phyloP scores from a whole-genome alignment of 2,113 vertebrate genomes.

The Dromaius novaehollandiae region DNA sequence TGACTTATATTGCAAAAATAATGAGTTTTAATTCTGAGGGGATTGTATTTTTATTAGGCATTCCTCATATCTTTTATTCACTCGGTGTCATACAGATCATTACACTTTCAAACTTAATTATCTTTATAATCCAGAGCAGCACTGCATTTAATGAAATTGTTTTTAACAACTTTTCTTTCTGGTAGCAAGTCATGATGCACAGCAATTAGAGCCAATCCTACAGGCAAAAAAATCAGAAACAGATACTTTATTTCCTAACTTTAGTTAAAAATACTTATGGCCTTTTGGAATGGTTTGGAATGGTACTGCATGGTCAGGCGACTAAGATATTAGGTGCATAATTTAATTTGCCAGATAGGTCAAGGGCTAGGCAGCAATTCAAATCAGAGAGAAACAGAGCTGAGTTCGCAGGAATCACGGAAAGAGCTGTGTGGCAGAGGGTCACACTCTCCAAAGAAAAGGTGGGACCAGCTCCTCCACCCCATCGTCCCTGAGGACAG shows the following conservation, averaged over 20 bases:
- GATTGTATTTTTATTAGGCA: slow-evolving; percentile 34
- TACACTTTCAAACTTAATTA: slow-evolving; percentile 62
- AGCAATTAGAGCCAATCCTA: background rate
- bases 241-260: background rate
- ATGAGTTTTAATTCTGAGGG: slow-evolving; percentile 28
- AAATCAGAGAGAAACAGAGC: background rate
- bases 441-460: background rate
- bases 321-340: background rate
- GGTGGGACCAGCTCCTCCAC: background rate
- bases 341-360: background rate
- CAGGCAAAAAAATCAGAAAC: background rate
- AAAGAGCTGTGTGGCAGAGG: background rate
- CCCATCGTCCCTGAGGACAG: accelerated
- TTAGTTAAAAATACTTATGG: background rate
- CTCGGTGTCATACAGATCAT: background rate
- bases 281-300: background rate
- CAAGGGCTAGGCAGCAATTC: background rate
- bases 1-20: slow-evolving; percentile 12
- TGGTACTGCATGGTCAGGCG: background rate
- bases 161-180: slow-evolving; percentile 24
- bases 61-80: slow-evolving; percentile 13
- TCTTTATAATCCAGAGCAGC: slow-evolving; percentile 36
- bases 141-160: slow-evolving; percentile 47
- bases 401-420: accelerated
- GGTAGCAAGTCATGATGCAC: background rate